Evolutionary conservation across 2,113 vertebrate species (phyloP), one percentile per base, ranked within the genome.

Genomic region (Sorex fumeus): DNA sequence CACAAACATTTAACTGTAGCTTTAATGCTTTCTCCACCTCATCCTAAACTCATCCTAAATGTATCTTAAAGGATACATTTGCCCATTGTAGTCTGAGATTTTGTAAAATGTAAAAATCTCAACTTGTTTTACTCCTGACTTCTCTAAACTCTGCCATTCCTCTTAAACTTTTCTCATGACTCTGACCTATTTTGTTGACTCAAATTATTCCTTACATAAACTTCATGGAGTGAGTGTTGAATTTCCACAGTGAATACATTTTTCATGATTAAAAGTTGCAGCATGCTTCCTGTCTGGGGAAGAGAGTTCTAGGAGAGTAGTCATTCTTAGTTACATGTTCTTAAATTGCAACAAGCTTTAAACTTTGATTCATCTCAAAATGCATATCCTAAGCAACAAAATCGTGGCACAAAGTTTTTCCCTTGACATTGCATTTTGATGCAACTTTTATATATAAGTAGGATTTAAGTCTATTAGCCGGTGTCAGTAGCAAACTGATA

Each of bases 211-310:
- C 87, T 67, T 77, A 66, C 34, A 77, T 86, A 92, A 88, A 92
- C 86, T 88, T 91, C 34, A 18, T 32, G 30, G 80, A 78, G 69
- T 87, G 83, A 40, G 16, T 91, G 71, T 60, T 96, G 47, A 72
- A 70, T 94, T 92, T 95, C 71, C 86, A 60, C 79, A 91, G 62
- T 12, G 60, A 82, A 87, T 74, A 67, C 40, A 77, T 88, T 93
- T 92, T 93, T 90, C 43, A 83, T 81, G 72, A 89, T 95, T 93
- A 92, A 84, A 91, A 96, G 66, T 88, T 70, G 19, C 32, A 85
- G 40, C 93, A 90, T 72, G 47, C 27, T 71, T 57, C 69, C 86
- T 76, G n/a, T 88, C 79, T 90, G 18, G 50, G 78, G 67, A 95
- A 60, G 80, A 84, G 21, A 60, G 75, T 85, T 90, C 69, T 87